phyloP scores from a whole-genome alignment of 1,140 invertebrate species.

The Aphaenogaster floridana region DNA sequence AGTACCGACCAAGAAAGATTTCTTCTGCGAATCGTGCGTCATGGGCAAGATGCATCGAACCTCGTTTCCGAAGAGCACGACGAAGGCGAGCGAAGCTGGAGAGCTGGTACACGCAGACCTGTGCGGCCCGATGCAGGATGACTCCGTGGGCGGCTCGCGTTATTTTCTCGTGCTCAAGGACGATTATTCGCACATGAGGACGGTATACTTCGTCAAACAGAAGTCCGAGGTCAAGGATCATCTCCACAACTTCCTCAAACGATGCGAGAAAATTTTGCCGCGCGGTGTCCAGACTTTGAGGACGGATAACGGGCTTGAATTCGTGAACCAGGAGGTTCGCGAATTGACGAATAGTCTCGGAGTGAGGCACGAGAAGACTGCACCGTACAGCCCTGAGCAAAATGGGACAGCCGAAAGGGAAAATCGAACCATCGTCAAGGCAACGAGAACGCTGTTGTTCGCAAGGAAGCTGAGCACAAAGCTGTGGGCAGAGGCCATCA shows the following conservation, averaged over 20 bases:
- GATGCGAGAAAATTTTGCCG: background rate
- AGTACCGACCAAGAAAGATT: conserved; percentile 50
- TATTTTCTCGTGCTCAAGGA: conserved; percentile 82
- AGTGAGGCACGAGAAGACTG: background rate
- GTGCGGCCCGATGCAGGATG: conserved; percentile 83
- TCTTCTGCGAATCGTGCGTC: conserved; percentile 81
- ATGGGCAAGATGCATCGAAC: too few species aligned
- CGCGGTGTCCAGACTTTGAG: conserved; percentile 27
- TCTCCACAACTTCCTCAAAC: background rate
- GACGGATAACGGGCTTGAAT: conserved; percentile 14
- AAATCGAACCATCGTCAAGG: conserved; percentile 3
- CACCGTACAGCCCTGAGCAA: background rate
- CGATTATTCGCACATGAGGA: conserved; percentile 81
- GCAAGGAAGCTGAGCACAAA: background rate
- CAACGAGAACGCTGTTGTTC: background rate
- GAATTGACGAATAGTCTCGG: background rate
- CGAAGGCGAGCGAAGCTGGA: conserved; percentile 72
- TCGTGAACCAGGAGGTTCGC: background rate
- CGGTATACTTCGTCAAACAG: conserved; percentile 81
- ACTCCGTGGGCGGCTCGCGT: conserved; percentile 77
- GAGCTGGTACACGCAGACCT: conserved; percentile 85
- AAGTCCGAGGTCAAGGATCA: conserved; percentile 77
- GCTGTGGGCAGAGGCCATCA: conserved; percentile 7
- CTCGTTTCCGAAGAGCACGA: conserved; percentile 76
- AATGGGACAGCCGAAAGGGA: conserved; percentile 18